Evolutionary conservation across 2,888 invertebrate genomes (phyloP).

Genomic region (Melinopterus prodromus): DNA sequence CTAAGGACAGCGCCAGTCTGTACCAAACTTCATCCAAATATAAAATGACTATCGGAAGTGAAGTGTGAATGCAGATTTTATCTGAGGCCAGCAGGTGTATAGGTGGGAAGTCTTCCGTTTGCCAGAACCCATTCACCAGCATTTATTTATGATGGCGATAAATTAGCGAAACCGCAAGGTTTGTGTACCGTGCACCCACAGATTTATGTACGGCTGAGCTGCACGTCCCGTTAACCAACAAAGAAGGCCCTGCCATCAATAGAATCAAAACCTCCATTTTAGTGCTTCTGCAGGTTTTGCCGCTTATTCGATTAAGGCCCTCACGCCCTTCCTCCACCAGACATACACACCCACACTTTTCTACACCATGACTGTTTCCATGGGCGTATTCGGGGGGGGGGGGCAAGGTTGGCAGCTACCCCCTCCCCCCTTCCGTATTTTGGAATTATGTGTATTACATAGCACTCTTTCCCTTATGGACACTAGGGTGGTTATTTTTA

Average conservation of each 20-base stretch:
- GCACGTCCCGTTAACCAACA: background rate
- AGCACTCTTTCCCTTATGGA: no score
- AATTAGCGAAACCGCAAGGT: background rate
- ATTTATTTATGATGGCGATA: background rate
- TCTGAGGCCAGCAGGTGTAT: background rate
- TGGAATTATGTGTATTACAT: no score
- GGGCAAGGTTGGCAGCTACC: no score
- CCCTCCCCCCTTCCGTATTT: no score
- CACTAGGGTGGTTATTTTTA: no score
- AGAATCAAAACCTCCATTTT: background rate
- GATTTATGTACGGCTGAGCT: conserved; percentile 4
- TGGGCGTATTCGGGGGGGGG: no score
- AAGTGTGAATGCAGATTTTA: background rate
- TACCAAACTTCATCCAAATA: background rate
- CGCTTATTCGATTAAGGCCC: background rate
- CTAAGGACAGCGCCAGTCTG: background rate
- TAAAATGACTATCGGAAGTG: background rate
- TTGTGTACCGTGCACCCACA: background rate
- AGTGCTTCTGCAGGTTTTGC: background rate
- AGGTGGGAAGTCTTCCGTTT: background rate
- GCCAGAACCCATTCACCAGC: background rate
- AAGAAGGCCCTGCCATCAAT: background rate
- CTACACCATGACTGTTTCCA: background rate
- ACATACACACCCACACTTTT: background rate
- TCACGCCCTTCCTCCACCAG: background rate